These are phyloP conservation scores for Octopus bimaculoides DNA, from an alignment of 1,140 invertebrate genomes.

Conservation along the genomic window DNA sequence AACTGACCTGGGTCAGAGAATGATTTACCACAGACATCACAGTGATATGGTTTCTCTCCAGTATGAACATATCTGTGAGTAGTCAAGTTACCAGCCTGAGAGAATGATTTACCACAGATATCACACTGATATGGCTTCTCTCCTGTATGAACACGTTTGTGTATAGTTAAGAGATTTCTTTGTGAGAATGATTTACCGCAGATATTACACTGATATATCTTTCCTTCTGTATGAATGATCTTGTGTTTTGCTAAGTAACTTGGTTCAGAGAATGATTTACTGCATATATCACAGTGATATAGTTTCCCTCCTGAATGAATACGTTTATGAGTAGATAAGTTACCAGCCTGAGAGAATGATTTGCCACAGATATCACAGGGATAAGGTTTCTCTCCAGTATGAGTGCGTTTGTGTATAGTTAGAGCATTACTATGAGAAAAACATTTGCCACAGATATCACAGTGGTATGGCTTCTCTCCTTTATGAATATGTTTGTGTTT, in stretches of 20 bases:
- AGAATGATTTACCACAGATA: constrained; percentile 18
- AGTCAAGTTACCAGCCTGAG: neutral
- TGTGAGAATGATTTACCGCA: constrained; percentile 14
- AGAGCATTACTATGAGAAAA: constrained; percentile 56
- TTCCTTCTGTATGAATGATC: constrained; percentile 6
- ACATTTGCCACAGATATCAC: constrained; percentile 45
- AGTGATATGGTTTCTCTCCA: constrained; percentile 9
- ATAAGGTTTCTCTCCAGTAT: constrained; percentile 57
- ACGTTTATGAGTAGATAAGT: constrained; percentile 48
- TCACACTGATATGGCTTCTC: constrained; percentile 20
- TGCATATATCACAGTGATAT: constrained; percentile 63
- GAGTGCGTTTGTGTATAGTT: constrained; percentile 52
- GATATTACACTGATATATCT: constrained; percentile 12
- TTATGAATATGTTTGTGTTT: constrained; percentile 51
- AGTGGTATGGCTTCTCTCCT: constrained; percentile 30
- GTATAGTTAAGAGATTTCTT: constrained; percentile 11
- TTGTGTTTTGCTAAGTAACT: constrained; percentile 10
- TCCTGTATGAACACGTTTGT: constrained; percentile 3
- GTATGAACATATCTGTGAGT: constrained; percentile 11
- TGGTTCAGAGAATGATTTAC: constrained; percentile 82
- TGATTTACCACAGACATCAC: constrained; percentile 12
- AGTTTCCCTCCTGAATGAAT: constrained; percentile 19
- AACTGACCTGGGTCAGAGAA: constrained; percentile 11
- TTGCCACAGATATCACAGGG: constrained; percentile 52
- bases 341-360: constrained; percentile 54